Percentiles rank a stretch among this genome's conserved stretches.
These are phyloP conservation scores for Drosophila lacteicornis DNA, from an alignment of 1,140 invertebrate genomes.

Conservation along the genomic window DNA sequence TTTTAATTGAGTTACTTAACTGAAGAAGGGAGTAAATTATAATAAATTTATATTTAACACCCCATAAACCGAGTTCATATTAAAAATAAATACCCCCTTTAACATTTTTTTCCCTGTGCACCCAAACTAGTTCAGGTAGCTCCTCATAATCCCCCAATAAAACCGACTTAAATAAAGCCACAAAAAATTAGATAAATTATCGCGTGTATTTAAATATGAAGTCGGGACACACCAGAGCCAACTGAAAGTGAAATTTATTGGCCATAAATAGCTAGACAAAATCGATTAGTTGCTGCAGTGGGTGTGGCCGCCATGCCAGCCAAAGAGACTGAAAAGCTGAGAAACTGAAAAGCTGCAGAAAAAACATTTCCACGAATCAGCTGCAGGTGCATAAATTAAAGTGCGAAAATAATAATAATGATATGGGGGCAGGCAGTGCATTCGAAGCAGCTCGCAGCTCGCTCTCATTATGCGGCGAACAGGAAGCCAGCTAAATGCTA, in stretches of 20 bases:
- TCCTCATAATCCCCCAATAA: conserved; percentile 35
- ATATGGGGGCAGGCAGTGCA: conserved; percentile 50
- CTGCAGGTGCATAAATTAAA: conserved; percentile 82
- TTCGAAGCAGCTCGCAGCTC: conserved; percentile 26
- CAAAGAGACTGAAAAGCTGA: conserved; percentile 49
- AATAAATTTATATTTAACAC: too few relatives aligned
- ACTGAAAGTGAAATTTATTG: conserved; percentile 81
- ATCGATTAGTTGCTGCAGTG: conserved; percentile 75
- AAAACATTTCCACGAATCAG: conserved; percentile 64
- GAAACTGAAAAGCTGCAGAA: neutral
- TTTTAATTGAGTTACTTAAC: too few relatives aligned
- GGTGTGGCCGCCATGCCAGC: conserved; percentile 67
- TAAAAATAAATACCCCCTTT: neutral
- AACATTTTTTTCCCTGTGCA: neutral
- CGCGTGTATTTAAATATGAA: conserved; percentile 68
- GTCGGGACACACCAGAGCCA: conserved; percentile 49
- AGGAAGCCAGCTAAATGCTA: conserved; percentile 78
- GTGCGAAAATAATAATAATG: conserved; percentile 79
- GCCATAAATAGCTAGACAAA: conserved; percentile 77
- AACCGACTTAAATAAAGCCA: conserved; percentile 55
- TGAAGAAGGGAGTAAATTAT: neutral
- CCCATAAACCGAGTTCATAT: neutral
- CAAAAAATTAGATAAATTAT: conserved; percentile 57
- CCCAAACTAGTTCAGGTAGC: conserved; percentile 38
- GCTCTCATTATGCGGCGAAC: conserved; percentile 66